Conservation (phyloP, 2,797 vertebrate genomes). For the Oreochromis mossambicus region DNA sequence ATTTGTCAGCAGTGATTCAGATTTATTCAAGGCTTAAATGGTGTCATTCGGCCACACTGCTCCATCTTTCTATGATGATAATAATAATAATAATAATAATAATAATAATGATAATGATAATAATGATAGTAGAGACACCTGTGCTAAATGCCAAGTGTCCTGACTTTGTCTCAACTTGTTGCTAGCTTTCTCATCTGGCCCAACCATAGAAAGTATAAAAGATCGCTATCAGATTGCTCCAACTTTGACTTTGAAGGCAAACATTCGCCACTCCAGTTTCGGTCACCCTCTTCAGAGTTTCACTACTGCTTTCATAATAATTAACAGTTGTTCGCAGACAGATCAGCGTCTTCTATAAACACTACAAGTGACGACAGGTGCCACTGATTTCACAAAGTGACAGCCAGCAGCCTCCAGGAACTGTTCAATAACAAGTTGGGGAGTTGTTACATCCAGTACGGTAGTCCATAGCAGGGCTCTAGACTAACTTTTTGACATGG, state of each 20-base stretch:
- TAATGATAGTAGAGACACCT: background rate
- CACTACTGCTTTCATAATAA: background rate
- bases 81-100: background rate
- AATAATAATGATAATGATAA: too few relatives aligned
- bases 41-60: background rate
- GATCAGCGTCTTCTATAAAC: background rate
- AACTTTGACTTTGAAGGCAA: background rate
- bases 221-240: background rate
- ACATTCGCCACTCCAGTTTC: fast-evolving
- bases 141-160: background rate
- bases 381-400: background rate
- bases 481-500: too few relatives aligned
- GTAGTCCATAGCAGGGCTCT: background rate
- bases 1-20: background rate
- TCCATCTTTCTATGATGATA: background rate
- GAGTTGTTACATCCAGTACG: background rate
- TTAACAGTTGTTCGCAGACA: background rate
- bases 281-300: background rate
- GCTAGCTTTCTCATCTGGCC: background rate
- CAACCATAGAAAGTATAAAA: background rate
- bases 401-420: background rate
- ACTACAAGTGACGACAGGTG: background rate
- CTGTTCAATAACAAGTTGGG: background rate
- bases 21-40: background rate
- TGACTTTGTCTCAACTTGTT: background rate